phyloP scores from a whole-genome alignment of 2,888 invertebrate species.

The Dyspetes luteomarginatus region DNA sequence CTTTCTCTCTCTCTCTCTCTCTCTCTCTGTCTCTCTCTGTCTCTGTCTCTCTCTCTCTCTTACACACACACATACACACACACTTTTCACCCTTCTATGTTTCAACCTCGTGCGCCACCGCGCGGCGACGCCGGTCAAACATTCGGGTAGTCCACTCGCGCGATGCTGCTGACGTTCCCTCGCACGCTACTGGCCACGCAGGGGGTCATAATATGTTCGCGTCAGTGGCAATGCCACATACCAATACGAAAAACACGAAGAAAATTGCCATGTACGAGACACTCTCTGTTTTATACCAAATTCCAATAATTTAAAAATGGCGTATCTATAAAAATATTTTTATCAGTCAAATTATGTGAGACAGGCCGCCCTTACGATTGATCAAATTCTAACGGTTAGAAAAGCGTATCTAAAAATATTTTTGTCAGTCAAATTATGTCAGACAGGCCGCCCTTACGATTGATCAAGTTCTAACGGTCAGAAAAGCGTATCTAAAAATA shows the following conservation, averaged over 20 bases:
- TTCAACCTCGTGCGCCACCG: conserved; percentile 72
- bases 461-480: too few species aligned
- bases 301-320: too few species aligned
- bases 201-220: conserved; percentile 79
- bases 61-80: conserved; percentile 25
- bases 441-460: too few species aligned
- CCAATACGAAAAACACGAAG: conserved; percentile 18
- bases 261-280: conserved; percentile 43
- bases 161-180: conserved; percentile 58
- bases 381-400: too few species aligned
- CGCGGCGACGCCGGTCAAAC: conserved; percentile 78
- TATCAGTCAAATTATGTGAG: too few species aligned
- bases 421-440: too few species aligned
- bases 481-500: too few species aligned
- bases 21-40: conserved; percentile 38
- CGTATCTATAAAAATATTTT: too few species aligned
- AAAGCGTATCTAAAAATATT: too few species aligned
- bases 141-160: conserved; percentile 68
- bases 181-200: conserved; percentile 2
- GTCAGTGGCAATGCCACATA: conserved; percentile 77
- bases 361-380: too few species aligned
- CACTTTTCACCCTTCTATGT: conserved; percentile 33
- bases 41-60: conserved; percentile 35
- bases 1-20: conserved; percentile 27
- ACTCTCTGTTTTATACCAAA: too few species aligned